These are phyloP conservation scores for Lepus townsendii DNA, from an alignment of 2,797 vertebrate genomes.

Conservation along the genomic window DNA sequence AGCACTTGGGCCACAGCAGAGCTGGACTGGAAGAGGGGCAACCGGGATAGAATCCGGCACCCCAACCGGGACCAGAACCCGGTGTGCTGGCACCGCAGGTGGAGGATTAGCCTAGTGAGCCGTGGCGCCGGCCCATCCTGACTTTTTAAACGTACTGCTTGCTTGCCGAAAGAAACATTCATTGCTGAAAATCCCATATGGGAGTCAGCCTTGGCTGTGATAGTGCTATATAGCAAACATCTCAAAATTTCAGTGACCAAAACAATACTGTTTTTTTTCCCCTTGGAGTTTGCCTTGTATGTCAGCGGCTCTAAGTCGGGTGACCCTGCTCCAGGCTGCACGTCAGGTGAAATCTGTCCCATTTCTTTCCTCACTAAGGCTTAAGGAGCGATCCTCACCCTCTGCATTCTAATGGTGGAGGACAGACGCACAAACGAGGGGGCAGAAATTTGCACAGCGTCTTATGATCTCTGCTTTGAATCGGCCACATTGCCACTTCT, in stretches of 20 bases:
- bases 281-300: neutral
- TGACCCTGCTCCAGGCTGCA: neutral
- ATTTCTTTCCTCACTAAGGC: neutral
- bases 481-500: neutral
- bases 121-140: neutral
- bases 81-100: too few relatives aligned
- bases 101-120: too few relatives aligned
- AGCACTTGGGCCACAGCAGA: too few relatives aligned
- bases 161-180: neutral
- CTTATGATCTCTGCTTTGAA: constrained; percentile 13
- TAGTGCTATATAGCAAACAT: neutral
- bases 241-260: neutral
- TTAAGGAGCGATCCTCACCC: neutral
- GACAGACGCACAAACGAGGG: neutral
- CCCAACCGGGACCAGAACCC: too few relatives aligned
- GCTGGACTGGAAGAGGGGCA: too few relatives aligned
- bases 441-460: neutral
- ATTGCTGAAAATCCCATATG: neutral
- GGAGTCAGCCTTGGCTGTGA: neutral
- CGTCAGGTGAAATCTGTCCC: constrained; percentile 4
- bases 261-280: neutral
- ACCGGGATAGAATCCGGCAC: too few relatives aligned
- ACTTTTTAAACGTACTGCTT: neutral
- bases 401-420: neutral
- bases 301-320: neutral